Base-by-base conservation (phyloP, 2,888 invertebrate genomes). In the Mesochorus sp. region DNA sequence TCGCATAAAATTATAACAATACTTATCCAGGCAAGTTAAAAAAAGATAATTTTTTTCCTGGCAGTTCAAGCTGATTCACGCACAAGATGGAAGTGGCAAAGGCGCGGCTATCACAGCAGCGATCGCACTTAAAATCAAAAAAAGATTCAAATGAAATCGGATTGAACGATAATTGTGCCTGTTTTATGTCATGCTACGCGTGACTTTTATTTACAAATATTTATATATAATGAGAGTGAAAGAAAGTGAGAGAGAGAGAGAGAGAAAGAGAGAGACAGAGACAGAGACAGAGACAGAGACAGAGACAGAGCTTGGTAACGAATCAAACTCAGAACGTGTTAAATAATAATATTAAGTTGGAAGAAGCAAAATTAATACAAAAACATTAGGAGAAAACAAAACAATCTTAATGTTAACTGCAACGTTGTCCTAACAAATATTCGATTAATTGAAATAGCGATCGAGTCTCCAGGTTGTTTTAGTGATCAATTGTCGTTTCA, bases 1-100 rank as follows among this genome's bases (percentile, higher is more conserved):
- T n/a, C n/a, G n/a, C n/a, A n/a, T n/a, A n/a, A n/a, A n/a, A n/a
- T n/a, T n/a, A n/a, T n/a, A n/a, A n/a, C n/a, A n/a, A n/a, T n/a
- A n/a, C n/a, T n/a, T n/a, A n/a, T n/a, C n/a, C n/a, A n/a, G n/a
- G n/a, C n/a, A n/a, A n/a, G n/a, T 42, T 61, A 21, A 21, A 37
- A 47, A 10, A 21, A 8, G 19, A 2, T 17, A 3, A 17, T 17
- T 47, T 21, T 51, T 21, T 28, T 26, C 61, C 39, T 12, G 26
- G 1, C 91, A 96, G 95, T 95, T 95, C 85, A 92, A 93, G 17
- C 88, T 96, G 61, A 91, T 95, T 82, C 91, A 94, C 67, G 95
- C 95, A 0, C 95, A 96, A 87, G 96, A 96, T 91, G 96, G 96
- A 53, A 96, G 96, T 88, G 96, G 96, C 24, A 95, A 96, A 87